phyloP scores from a whole-genome alignment of 2,113 vertebrate genomes.

The Neofelis nebulosa region DNA sequence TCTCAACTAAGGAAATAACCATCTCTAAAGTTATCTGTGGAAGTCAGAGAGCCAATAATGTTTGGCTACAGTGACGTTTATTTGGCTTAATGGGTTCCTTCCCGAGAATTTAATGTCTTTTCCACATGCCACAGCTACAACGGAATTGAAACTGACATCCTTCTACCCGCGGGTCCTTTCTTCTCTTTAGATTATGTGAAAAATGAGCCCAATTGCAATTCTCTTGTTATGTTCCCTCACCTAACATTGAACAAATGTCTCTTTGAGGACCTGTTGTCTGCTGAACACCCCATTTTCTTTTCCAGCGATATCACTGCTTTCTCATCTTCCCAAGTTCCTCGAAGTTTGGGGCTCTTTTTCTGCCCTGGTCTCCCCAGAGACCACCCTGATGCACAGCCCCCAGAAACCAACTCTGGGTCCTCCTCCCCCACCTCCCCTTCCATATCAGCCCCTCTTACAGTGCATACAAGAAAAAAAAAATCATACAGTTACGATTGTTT shows the following conservation, averaged over 20 bases:
- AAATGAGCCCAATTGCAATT: conserved; percentile 28
- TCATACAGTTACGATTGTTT: neutral
- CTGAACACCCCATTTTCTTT: neutral
- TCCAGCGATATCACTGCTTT: neutral
- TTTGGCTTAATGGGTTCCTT: conserved; percentile 70
- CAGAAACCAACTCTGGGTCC: neutral
- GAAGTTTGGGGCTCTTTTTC: too few relatives aligned
- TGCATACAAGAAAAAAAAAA: neutral
- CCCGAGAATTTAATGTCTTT: conserved; percentile 57
- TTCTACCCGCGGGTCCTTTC: neutral
- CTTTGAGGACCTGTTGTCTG: neutral
- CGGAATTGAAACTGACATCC: conserved; percentile 36
- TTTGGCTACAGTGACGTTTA: conserved; percentile 63
- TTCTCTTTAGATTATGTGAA: conserved; percentile 62
- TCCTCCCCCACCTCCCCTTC: fast-evolving
- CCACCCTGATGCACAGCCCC: neutral
- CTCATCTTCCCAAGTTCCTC: neutral
- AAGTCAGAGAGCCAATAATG: conserved; percentile 54
- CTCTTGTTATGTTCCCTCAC: neutral
- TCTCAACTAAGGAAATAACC: conserved; percentile 62
- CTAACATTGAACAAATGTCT: neutral
- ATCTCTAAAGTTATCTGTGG: conserved; percentile 60
- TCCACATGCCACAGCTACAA: neutral
- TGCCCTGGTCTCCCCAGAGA: too few relatives aligned
- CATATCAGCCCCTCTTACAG: neutral